Percentiles rank a stretch among this genome's conserved stretches.
phyloP scores from a whole-genome alignment of 2,797 vertebrate genomes.

The Alfaro cultratus region DNA sequence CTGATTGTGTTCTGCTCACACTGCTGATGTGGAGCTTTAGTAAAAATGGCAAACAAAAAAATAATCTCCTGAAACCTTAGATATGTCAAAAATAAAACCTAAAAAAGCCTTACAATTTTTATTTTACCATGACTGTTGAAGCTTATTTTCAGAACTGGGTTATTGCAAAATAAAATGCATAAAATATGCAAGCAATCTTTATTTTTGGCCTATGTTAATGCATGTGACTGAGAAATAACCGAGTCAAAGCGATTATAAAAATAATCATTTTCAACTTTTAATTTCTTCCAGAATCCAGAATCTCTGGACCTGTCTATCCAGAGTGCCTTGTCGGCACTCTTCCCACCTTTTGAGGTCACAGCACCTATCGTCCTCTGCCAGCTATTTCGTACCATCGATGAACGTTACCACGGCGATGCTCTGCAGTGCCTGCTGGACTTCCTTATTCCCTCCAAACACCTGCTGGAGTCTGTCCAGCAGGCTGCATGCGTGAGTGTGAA shows the following conservation, averaged over 20 bases:
- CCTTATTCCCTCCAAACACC: constrained; percentile 92
- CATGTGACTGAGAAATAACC: background rate
- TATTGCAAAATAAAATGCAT: background rate
- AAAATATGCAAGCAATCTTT: background rate
- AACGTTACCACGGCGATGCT: constrained; percentile 89
- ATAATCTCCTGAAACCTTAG: background rate
- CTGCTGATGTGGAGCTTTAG: constrained; percentile 4
- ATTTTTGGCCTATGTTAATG: background rate
- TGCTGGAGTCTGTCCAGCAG: constrained; percentile 91
- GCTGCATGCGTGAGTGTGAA: constrained; percentile 90
- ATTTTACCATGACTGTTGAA: background rate
- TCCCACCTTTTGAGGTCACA: constrained; percentile 91
- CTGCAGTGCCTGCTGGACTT: constrained; percentile 92
- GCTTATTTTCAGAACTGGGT: background rate
- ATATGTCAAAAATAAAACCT: background rate
- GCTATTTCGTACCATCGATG: constrained; percentile 92
- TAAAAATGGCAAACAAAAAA: background rate
- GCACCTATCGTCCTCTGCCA: constrained; percentile 91
- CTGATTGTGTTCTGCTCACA: background rate
- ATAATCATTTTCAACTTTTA: constrained; percentile 4
- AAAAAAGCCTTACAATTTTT: background rate
- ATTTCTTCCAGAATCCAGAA: constrained; percentile 81
- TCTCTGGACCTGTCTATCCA: constrained; percentile 92
- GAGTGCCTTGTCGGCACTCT: constrained; percentile 87
- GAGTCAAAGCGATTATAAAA: background rate